Base-by-base conservation (phyloP, 2,888 invertebrate species). In the Eristalis intricaria region DNA sequence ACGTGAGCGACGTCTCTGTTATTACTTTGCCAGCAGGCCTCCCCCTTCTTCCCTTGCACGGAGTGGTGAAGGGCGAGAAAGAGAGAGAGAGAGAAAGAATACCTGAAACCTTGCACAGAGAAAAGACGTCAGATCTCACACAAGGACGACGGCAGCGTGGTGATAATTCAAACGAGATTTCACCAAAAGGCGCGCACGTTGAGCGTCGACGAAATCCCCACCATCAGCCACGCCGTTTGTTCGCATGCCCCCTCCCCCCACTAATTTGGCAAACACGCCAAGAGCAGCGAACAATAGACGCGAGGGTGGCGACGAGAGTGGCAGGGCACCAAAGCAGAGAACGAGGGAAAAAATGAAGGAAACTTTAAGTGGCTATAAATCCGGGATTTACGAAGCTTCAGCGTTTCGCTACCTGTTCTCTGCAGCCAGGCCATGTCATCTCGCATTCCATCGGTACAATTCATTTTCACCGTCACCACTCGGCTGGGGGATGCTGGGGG, bases 321-420 rank as follows among this genome's bases (percentile, higher is more conserved):
- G 1, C 32, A 32, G n/a, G 5, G 38, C 26, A 26, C 2, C 26
- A 26, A 3, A 38, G 13, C 38, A 38, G 38, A 74, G 38, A 71
- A 38, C 56, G 13, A 35, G 22, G 50, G 26, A 32, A 80, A 56
- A 8, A 40, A 69, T 63, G 74, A 77, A 90, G 90, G 91, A 92
- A 92, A 91, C 91, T 92, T 92, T 92, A 92, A 92, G 92, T 92
- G 92, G 92, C 91, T 90, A 91, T 92, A 92, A 92, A 92, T 92
- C 92, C 91, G 90, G 89, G 89, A 89, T 89, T 89, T 89, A 80
- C 82, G 79, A 71, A 82, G 71, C 79, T 85, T 83, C 75, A 10
- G 69, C 56, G 68, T 87, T 87, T 65, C 71, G 78, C 83, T 87
- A 63, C 78, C 69, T 70, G 75, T 78, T 50, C 60, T 26, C 38